Evolutionary conservation across 2,888 invertebrate species (phyloP).

Genomic region (Melangyna quadrimaculata): DNA sequence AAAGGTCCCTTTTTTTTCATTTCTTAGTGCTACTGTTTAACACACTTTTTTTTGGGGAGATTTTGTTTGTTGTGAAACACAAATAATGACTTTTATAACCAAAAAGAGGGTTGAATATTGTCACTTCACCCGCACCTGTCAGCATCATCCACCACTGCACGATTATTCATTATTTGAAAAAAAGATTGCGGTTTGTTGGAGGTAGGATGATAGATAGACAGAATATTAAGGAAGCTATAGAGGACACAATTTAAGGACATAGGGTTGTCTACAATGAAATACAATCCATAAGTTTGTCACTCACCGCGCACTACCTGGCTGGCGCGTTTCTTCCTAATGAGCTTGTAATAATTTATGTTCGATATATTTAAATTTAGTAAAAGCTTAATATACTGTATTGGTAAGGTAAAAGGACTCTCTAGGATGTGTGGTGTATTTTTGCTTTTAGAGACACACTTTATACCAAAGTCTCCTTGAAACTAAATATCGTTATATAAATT

Average conservation of each 20-base stretch:
- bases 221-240: conserved; percentile 7
- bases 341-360: conserved; percentile 60
- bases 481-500: not conserved
- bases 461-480: not conserved
- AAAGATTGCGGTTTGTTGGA: not conserved
- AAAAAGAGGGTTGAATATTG: not conserved
- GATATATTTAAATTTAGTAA: conserved; percentile 24
- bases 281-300: conserved; percentile 23
- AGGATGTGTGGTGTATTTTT: too few relatives aligned
- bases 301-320: too few relatives aligned
- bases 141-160: not conserved
- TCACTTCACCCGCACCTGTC: not conserved
- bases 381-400: not conserved
- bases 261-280: conserved; percentile 48
- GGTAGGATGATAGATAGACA: not conserved
- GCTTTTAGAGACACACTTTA: too few relatives aligned
- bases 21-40: not conserved
- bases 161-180: conserved; percentile 14
- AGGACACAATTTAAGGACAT: conserved; percentile 47
- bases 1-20: not conserved
- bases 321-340: conserved; percentile 34
- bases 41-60: not conserved
- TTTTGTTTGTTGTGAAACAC: conserved; percentile 15
- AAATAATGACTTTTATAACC: conserved; percentile 15
- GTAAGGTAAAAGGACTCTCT: not conserved